Evolutionary conservation across 2,888 invertebrate species (phyloP), one percentile per base, ranked within the genome.

Genomic region (Ormyrus labotus): DNA sequence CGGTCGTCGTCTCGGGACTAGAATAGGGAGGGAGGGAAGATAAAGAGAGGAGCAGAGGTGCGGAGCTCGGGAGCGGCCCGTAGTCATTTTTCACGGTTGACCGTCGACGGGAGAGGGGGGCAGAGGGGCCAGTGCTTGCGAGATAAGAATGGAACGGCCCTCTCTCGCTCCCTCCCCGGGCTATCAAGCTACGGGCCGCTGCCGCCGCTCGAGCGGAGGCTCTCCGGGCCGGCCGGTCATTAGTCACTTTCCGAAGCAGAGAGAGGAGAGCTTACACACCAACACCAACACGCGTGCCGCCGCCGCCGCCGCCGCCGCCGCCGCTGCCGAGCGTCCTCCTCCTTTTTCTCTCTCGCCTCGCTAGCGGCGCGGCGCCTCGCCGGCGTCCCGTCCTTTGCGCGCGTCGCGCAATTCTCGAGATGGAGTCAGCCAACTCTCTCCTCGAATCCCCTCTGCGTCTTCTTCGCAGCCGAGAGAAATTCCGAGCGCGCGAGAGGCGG

Each of bases 241-340:
- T 90, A 90, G 90, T 90, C 90, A 90, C 90, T 90, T 90, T 90
- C 90, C 90, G 90, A 90, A 90, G 89, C 90, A 90, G 90, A 90
- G 90, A 88, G 89, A 89, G 88, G 87, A 87, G 87, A 87, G 87
- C 89, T 34, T 86, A 87, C 86, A 64, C 57, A 78, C 63, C 58
- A 34, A 58, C 55, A 53, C 87, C 88, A 50, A 58, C 48, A n/a
- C 65, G 65, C 34, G 34, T 34, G 48, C 65, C 50, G 65, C 65
- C n/a, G 13, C 53, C n/a, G 13, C 53, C 51, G 64, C 55, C 60
- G 61, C 57, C 51, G 58, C 68, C 11, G 63, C 72, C 34, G 63
- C 58, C 34, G 70, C 58, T 69, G 71, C 48, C 50, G 70, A 19
- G 19, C 34, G 34, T 60, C 47, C 47, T 69, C 58, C 70, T 78